Base-by-base conservation (phyloP, 2,888 invertebrate genomes). In the Crematogaster levior region DNA sequence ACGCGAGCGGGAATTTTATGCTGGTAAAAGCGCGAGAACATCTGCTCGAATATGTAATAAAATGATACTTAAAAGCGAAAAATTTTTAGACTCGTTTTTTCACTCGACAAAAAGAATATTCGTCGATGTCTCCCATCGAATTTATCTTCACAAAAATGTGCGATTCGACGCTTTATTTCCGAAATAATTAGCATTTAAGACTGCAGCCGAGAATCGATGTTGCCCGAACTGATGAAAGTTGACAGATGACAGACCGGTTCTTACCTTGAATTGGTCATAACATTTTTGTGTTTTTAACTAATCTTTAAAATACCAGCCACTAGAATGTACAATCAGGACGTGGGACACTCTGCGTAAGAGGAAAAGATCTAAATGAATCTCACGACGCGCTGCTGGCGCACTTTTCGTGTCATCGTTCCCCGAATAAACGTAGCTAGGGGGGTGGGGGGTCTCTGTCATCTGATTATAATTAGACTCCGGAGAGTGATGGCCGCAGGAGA, bases 381-480 rank as follows among this genome's bases (percentile, higher is more conserved):
- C 63, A 63, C 24, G 63, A 3, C 63, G 58, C 24, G 21, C 12
- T 12, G 15, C 24, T 48, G 27, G 34, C 73, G n/a, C 43, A 60
- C 37, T 40, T 74, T 60, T 56, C 53, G 46, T 15, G 40, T 74
- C 60, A 40, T 60, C 75, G 65, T 73, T 43, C n/a, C 34, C n/a
- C 30, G 63, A 61, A 65, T 46, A 27, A 77, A 34, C 34, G 37
- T 15, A 40, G 46, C 21, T 46, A 40, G 21, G 24, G n/a, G n/a
- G n/a, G n/a, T n/a, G n/a, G n/a, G n/a, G n/a, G n/a, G n/a, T n/a
- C n/a, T 68, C 51, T 56, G 68, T 65, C 75, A 82, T 48, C 60
- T 46, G 85, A 86, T 85, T 85, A 85, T 88, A 85, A 88, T 88
- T 88, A 86, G 84, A 82, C 56, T 7, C 53, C 3, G 18, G 73